Base-by-base conservation (phyloP, 2,797 vertebrate species). In the Falco berigora region DNA sequence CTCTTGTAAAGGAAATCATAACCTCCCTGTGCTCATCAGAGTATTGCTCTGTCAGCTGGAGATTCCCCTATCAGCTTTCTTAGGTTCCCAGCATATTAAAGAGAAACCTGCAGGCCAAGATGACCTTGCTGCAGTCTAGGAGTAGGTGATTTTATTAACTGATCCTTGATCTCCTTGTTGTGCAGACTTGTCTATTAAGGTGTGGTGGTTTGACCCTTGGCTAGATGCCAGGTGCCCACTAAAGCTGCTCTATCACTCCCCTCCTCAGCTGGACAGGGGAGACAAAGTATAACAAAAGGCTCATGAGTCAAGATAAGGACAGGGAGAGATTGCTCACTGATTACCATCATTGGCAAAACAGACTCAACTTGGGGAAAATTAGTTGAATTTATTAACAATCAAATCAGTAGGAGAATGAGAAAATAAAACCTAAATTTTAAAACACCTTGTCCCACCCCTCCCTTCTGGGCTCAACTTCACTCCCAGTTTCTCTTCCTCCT, bases 141-240 rank as follows among this genome's bases (percentile, higher is more conserved):
- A 91, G 38, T 38, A 55, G 21, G 34, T 1, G 5, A 53, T 56
- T 28, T 74, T 64, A 14, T 58, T 27, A 47, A 77, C 0, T 63
- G 82, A 77, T 46, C 9, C 9, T 50, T 12, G 18, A 44, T 28
- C 4, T 88, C 12, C 32, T 75, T 0, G 0, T 22, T 62, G 11
- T 40, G 67, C 44, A 63, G 47, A 19, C 15, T 52, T 62, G 16
- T 76, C 50, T 47, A 62, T n/a, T 59, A 36, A 42, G 27, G 7
- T 13, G 24, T 17, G 25, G 22, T 47, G 38, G 23, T 8, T 17
- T 42, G 42, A 42, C 42, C 42, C 42, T 38, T 42, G 42, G 42
- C 42, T 42, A 8, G 42, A 42, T 42, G 42, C 42, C 42, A 42
- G 42, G 42, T 42, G 42, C 42, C 42, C 42, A 18, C 42, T 16